A percentile compares a stretch with the other conserved stretches of the same genome.
Conservation (phyloP, 1,140 invertebrate genomes). For the Drosophila ohnishii region DNA sequence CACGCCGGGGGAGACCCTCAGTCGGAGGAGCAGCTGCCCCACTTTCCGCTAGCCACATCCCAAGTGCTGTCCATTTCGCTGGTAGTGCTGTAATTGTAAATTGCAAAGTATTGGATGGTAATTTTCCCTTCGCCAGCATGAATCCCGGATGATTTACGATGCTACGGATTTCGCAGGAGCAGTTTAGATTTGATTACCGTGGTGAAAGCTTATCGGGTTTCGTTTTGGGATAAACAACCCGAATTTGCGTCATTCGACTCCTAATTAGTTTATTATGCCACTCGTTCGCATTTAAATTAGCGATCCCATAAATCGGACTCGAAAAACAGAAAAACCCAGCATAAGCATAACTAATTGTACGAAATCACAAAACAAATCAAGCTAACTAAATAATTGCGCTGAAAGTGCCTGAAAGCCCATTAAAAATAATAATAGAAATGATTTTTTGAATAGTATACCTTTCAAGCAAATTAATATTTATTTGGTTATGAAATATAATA, state of each 20-base stretch:
- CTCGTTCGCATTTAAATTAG: slow-evolving; percentile 34
- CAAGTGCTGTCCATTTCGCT: slow-evolving; percentile 20
- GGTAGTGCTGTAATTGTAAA: slow-evolving; percentile 16
- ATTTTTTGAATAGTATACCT: slow-evolving; percentile 1
- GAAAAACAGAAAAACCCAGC: slow-evolving; percentile 43
- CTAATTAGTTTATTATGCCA: slow-evolving; percentile 45
- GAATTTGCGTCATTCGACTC: slow-evolving; percentile 48
- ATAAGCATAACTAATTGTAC: slow-evolving; percentile 36
- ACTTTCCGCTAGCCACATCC: slow-evolving; percentile 5
- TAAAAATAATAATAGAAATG: slow-evolving; percentile 8
- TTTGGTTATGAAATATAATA: neutral
- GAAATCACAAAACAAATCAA: slow-evolving; percentile 1
- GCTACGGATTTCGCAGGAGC: slow-evolving; percentile 2
- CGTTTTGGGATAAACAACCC: slow-evolving; percentile 41
- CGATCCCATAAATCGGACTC: slow-evolving; percentile 26
- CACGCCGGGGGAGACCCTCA: slow-evolving; percentile 33
- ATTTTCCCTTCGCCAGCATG: slow-evolving; percentile 29
- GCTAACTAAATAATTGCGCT: neutral
- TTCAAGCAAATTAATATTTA: slow-evolving; percentile 4
- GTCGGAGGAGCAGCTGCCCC: slow-evolving; percentile 5
- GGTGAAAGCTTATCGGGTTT: slow-evolving; percentile 50
- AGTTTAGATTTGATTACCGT: slow-evolving; percentile 41
- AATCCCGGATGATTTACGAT: slow-evolving; percentile 36
- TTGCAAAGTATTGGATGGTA: slow-evolving; percentile 24
- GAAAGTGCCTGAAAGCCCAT: neutral